These are phyloP conservation scores for Centruroides vittatus DNA, from an alignment of 1,140 invertebrate genomes.

Conservation along the genomic window DNA sequence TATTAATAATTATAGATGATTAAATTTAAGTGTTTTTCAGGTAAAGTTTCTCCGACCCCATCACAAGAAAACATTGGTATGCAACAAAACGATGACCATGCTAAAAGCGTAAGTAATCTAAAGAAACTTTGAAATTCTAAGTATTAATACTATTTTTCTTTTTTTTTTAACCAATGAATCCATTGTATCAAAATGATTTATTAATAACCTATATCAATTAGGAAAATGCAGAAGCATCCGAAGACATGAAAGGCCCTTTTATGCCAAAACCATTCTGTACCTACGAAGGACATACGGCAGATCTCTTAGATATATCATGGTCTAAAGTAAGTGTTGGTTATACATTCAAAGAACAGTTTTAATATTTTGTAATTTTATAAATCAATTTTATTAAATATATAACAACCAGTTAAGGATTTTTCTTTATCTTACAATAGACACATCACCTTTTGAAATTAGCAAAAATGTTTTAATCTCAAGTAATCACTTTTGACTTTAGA, in stretches of 20 bases:
- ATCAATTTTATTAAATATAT: too few relatives aligned
- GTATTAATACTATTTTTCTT: too few relatives aligned
- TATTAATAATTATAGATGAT: too few relatives aligned
- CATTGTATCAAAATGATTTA: background rate
- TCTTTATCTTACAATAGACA: too few relatives aligned
- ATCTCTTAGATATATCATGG: slow-evolving; percentile 92
- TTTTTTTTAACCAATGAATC: background rate
- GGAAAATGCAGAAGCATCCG: slow-evolving; percentile 6
- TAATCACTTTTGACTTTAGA: too few relatives aligned
- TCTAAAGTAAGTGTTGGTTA: slow-evolving; percentile 47
- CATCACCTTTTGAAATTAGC: too few relatives aligned
- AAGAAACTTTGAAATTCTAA: too few relatives aligned
- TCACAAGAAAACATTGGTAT: background rate
- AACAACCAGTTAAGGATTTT: too few relatives aligned
- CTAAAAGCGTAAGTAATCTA: slow-evolving; percentile 1
- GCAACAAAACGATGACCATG: background rate
- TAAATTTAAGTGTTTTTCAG: background rate
- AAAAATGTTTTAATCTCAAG: too few relatives aligned
- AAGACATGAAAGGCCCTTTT: slow-evolving; percentile 51
- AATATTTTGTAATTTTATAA: too few relatives aligned
- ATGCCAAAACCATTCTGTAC: slow-evolving; percentile 85
- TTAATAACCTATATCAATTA: too few relatives aligned
- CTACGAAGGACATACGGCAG: slow-evolving; percentile 89
- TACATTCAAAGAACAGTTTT: too few relatives aligned
- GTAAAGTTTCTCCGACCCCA: slow-evolving; percentile 6